Evolutionary conservation across 1,140 invertebrate genomes (phyloP), one percentile per base, ranked within the genome.

Genomic region (Drosophila nannoptera): DNA sequence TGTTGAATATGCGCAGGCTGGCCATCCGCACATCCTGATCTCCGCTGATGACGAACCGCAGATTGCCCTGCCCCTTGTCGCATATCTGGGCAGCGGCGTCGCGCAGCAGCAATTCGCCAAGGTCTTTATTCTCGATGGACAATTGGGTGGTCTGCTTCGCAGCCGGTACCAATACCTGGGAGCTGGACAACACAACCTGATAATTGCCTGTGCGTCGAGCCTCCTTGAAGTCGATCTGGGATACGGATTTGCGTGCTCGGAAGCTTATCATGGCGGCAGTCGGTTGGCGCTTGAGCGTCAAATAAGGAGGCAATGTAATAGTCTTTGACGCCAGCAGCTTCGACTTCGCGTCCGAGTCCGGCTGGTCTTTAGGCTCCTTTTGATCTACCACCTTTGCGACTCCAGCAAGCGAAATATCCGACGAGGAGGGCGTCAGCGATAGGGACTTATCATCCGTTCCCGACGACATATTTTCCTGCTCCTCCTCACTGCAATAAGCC

Each of bases 211-310:
- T 71, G 14, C 87, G 87, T 6, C 77, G 77, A 0, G 72, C 73
- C 40, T 88, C 78, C 50, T 81, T 88, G n/a, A 88, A 81, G 52
- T 88, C 87, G 72, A 88, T 88, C 64, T 88, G 87, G 0, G 87
- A 88, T 0, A 84, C 31, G 0, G 87, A 88, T 14, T 88, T 88
- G 5, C 87, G 87, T 7, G 78, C 65, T 0, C 64, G 73, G 11
- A 73, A 88, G 16, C 74, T 84, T 1, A 88, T 42, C 33, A 87
- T 73, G 14, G 77, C 58, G 2, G 71, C 71, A 0, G 86, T 69
- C 8, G 69, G 70, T 16, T 87, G 86, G 2, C 87, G 78, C 49
- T 83, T 70, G 2, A 88, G 58, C 1, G 68, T 60, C 6, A 87
- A 16, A 8, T 77, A 76, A 6, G 75, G 71, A n/a, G 69, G 49